Evolutionary conservation across 2,888 invertebrate genomes (phyloP).

Genomic region (Patella ulyssiponensis): DNA sequence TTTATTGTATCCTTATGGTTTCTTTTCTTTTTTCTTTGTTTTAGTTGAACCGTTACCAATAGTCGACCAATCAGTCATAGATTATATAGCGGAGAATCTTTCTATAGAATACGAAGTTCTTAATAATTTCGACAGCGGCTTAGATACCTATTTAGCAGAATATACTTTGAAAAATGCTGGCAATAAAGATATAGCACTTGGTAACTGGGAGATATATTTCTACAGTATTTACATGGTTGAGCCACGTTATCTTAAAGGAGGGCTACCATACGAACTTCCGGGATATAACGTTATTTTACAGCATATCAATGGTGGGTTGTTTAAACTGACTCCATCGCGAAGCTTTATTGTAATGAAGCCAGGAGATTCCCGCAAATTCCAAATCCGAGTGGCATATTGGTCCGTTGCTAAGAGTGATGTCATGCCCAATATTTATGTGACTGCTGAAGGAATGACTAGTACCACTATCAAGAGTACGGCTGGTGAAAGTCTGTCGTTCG

Average conservation of each 20-base stretch:
- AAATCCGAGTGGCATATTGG: constrained; percentile 37
- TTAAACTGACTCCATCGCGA: constrained; percentile 41
- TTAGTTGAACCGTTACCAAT: constrained; percentile 37
- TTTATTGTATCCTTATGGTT: too few relatives aligned
- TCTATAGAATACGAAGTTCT: constrained; percentile 43
- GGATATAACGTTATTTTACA: constrained; percentile 41
- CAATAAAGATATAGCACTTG: constrained; percentile 33
- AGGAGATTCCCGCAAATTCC: constrained; percentile 29
- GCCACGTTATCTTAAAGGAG: constrained; percentile 30
- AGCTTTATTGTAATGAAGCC: constrained; percentile 32
- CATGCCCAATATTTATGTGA: constrained; percentile 53
- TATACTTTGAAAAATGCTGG: constrained; percentile 46
- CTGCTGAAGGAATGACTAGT: constrained; percentile 37
- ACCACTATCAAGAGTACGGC: constrained; percentile 44
- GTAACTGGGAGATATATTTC: constrained; percentile 59
- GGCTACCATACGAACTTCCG: constrained; percentile 30
- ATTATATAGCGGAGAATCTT: constrained; percentile 52
- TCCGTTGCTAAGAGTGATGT: constrained; percentile 46
- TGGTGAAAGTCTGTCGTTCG: constrained; percentile 42
- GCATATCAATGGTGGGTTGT: constrained; percentile 52
- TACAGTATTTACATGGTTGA: constrained; percentile 37
- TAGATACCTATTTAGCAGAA: constrained; percentile 28
- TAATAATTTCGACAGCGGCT: constrained; percentile 44
- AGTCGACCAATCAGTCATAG: constrained; percentile 44
- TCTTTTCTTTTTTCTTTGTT: background rate